Conservation (phyloP, 2,113 vertebrate genomes). For the Oceanites oceanicus region DNA sequence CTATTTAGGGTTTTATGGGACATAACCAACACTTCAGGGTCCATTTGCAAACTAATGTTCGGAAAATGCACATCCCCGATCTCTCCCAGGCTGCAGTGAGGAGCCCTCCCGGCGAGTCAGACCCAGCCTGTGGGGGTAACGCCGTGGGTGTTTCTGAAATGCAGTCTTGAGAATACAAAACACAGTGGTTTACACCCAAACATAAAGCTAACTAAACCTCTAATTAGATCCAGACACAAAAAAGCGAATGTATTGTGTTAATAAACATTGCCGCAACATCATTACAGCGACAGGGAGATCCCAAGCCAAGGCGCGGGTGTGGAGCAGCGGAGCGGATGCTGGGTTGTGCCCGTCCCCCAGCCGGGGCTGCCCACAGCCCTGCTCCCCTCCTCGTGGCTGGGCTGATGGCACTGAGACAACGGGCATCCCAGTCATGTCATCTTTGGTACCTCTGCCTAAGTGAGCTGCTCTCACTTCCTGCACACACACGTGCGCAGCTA, state of each 20-base stretch:
- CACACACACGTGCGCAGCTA: accelerated
- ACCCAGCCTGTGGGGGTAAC: not conserved
- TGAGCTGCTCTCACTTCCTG: not conserved
- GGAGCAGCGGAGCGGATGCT: not conserved
- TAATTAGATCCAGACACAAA: not conserved
- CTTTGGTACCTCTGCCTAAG: no score
- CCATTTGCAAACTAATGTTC: not conserved
- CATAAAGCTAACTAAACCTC: no score
- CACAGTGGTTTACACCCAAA: accelerated
- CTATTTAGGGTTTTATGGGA: not conserved
- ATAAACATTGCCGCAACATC: no score
- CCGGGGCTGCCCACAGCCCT: not conserved
- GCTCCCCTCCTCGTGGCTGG: not conserved
- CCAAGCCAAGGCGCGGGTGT: not conserved
- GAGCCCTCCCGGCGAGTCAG: accelerated
- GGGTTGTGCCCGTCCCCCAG: not conserved
- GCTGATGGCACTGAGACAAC: not conserved
- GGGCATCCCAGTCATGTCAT: accelerated
- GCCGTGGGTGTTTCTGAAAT: accelerated
- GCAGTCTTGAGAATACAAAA: accelerated
- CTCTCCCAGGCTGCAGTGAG: not conserved
- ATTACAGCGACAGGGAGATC: accelerated
- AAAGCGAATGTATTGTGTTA: no score
- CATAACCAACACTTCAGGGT: not conserved
- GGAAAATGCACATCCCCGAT: accelerated